A percentile compares a stretch with the other conserved stretches of the same genome.
phyloP scores from a whole-genome alignment of 1,140 invertebrate genomes.

The Ericerus pela region DNA sequence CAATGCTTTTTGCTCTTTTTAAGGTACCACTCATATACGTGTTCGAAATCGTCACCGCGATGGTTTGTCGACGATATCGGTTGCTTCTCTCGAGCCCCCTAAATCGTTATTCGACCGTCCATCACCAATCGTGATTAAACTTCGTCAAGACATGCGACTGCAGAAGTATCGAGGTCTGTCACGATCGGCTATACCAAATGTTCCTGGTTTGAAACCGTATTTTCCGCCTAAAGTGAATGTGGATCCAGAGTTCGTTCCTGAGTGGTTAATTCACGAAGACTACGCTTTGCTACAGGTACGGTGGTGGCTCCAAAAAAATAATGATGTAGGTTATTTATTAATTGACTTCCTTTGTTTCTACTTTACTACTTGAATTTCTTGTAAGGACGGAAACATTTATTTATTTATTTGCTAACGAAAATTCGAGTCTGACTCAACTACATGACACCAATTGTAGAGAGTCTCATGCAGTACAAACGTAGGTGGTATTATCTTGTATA shows the following conservation, averaged over 20 bases:
- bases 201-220: slow-evolving; percentile 40
- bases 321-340: not conserved
- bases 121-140: slow-evolving; percentile 55
- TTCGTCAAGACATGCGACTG: slow-evolving; percentile 57
- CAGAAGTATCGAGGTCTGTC: slow-evolving; percentile 51
- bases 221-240: slow-evolving; percentile 37
- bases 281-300: slow-evolving; percentile 55
- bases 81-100: not conserved
- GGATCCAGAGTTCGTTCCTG: slow-evolving; percentile 50
- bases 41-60: not conserved
- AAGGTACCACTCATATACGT: not conserved
- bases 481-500: too few relatives aligned
- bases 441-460: too few relatives aligned
- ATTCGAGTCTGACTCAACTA: too few relatives aligned
- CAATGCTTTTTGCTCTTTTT: not conserved
- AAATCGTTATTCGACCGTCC: slow-evolving; percentile 73
- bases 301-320: not conserved
- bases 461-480: too few relatives aligned
- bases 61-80: not conserved
- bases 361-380: too few relatives aligned
- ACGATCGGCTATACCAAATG: slow-evolving; percentile 39
- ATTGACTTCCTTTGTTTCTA: not conserved
- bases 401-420: too few relatives aligned
- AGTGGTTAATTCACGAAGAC: slow-evolving; percentile 84
- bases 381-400: too few relatives aligned